Conservation (phyloP, 2,113 vertebrate species). For the Halcyon malimbica region DNA sequence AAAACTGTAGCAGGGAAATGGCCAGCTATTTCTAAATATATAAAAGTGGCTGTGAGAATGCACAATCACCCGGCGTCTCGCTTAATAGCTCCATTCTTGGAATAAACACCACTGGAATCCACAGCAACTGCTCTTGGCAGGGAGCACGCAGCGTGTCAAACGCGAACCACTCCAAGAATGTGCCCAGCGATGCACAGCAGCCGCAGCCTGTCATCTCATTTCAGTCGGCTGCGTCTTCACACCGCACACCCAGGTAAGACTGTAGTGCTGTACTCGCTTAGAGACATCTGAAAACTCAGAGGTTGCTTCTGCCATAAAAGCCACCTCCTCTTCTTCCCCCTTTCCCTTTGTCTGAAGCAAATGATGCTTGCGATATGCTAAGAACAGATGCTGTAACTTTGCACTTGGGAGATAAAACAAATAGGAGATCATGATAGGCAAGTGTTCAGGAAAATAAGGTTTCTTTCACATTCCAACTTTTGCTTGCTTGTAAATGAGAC, state of each 20-base stretch:
- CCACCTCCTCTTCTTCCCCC: not conserved
- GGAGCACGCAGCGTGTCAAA: not conserved
- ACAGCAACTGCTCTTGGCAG: not conserved
- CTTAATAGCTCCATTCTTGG: not conserved
- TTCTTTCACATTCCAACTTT: not conserved
- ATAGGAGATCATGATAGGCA: not conserved
- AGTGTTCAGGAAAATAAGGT: not conserved
- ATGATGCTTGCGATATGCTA: not conserved
- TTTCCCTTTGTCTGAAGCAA: not conserved
- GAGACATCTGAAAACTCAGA: not conserved
- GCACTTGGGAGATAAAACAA: not conserved
- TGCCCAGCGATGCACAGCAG: not conserved
- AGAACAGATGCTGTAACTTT: not conserved
- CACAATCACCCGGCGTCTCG: not conserved
- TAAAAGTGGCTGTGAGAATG: not conserved
- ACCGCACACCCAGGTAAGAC: not conserved
- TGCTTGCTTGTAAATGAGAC: not conserved
- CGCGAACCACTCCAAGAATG: not conserved
- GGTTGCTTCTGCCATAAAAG: not conserved
- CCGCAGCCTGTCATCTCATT: not conserved
- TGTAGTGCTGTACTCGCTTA: rapidly evolving
- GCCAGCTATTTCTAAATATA: not conserved
- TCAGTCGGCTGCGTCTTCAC: not conserved
- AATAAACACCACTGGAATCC: not conserved
- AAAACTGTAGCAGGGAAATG: not conserved